Evolutionary conservation across 2,113 vertebrate genomes (phyloP), one percentile per base, ranked within the genome.

Genomic region (Pelecanoides urinatrix): DNA sequence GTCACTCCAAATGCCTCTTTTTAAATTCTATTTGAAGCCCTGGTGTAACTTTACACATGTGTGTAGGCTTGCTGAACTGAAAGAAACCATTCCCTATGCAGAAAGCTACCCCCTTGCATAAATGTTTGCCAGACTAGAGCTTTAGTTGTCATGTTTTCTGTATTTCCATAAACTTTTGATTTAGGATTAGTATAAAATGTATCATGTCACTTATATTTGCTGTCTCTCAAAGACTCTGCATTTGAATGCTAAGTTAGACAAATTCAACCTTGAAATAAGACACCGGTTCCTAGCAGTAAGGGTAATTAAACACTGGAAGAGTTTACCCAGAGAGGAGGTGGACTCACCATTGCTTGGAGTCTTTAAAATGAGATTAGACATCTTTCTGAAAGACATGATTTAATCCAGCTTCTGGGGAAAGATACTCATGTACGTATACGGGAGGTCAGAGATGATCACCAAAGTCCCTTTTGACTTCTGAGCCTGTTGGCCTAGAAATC

Each of bases 141-240:
- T 94, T 91, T 93, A 92, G 92, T 92, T 92, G 84, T 92, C 82
- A 76, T 93, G 91, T 95, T 97, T 95, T 91, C 84, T 75, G 30
- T 92, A 96, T 96, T 97, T 91, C 92, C 91, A 93, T 93, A 97
- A 96, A 96, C 87, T 96, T 96, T 96, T 97, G 91, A 97, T 97
- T 97, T 95, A 93, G 93, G 96, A 96, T 97, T 97, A 93, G 62
- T 96, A 83, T 93, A 90, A 97, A 94, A 79, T 94, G 68, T 95
- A 96, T 92, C 92, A 82, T 87, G 94, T 88, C 91, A 94, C 84
- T 96, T 97, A 85, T 79, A 96, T 88, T 95, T 97, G 84, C 89
- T 94, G 91, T 84, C 66, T 85, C 93, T 96, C 93, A 88, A 94
- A 93, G 67, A 47, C 38, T 50, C 56, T 15, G 14, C 73, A 1